Base-by-base conservation (phyloP, 2,888 invertebrate species). In the Troglohyphantes excavatus region DNA sequence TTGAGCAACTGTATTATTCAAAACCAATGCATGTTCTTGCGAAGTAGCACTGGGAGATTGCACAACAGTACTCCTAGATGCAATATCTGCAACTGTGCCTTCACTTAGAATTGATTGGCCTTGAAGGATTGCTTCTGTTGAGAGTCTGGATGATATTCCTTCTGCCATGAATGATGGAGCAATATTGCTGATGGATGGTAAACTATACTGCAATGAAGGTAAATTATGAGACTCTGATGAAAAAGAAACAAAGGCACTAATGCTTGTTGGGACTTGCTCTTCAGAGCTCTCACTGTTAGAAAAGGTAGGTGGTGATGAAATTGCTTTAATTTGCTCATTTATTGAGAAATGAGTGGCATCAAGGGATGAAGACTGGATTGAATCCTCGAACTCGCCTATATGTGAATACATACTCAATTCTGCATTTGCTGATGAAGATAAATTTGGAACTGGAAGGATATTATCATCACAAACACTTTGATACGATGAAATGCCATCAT, bases 301-400 rank as follows among this genome's bases (percentile, higher is more conserved):
- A 27, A 46, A 84, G 23, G 65, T 65, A 19, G 67, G 67, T n/a
- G 75, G 67, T 0, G 85, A 78, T 27, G 84, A 65, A 33, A 78
- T 61, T 39, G 63, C 73, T 72, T 68, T 81, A 29, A 83, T 73
- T 73, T 83, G 83, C 17, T 83, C 83, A 65, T 46, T 63, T 26
- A 73, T 73, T 11, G 65, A 65, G 21, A 46, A 27, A 23, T 82
- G 82, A 13, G 65, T 29, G 0, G 43, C 73, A 33, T 73, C 73
- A 46, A 73, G 72, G 9, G 78, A 78, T 7, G 83, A 73, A 3
- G 72, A 73, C 7, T 83, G 73, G 27, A 73, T 65, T 6, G 73
- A 73, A n/a, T 73, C 73, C 27, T 73, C 73, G 63, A 63, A 83
- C 43, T 83, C 83, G 3, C 63, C 83, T 19, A 39, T 29, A 26